Base-by-base conservation (phyloP, 2,113 vertebrate species). In the Prunella himalayana region DNA sequence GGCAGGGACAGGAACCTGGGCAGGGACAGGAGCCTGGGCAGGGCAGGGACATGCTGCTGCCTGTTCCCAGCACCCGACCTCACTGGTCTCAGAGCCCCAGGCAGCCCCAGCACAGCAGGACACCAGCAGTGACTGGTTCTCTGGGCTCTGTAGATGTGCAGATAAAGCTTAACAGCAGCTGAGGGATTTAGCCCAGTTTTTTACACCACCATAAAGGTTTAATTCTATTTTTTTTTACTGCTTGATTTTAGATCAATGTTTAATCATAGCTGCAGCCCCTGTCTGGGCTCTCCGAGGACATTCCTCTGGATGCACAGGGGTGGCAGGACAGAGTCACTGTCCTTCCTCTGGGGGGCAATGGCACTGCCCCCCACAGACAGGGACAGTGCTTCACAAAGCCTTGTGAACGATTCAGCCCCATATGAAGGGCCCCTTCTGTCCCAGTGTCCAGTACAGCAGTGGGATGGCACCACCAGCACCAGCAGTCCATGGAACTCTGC, bases 181-280 rank as follows among this genome's bases (percentile, higher is more conserved):
- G 12, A 95, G 81, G 83, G 92, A 80, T 72, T 88, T 59, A 59
- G 70, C 44, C 70, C 18, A 0, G 7, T 66, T 73, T 83, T 83
- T 93, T 37, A 91, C 16, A 4, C 71, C 0, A 0, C 65, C 69
- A 68, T 94, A 90, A 95, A 92, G n/a, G 49, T 95, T 92, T 88
- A 80, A 95, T 73, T 96, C n/a, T 70, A 4, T 30, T 68, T 69
- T 45, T 86, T 93, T 88, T 96, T 79, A 92, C 81, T 76, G 84
- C 72, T 75, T 70, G 57, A 72, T 86, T 91, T 86, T 72, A 90
- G 65, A 95, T 87, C 65, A 86, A 60, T 2, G 2, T 86, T 94
- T 92, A 94, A 92, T 80, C 35, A 31, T 50, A 75, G 39, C 81
- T 85, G 53, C 0, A 0, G 49, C 21, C 63, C 59, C 63, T 39